These are phyloP conservation scores for Julus scanicus DNA, from an alignment of 2,888 invertebrate species.

Conservation along the genomic window DNA sequence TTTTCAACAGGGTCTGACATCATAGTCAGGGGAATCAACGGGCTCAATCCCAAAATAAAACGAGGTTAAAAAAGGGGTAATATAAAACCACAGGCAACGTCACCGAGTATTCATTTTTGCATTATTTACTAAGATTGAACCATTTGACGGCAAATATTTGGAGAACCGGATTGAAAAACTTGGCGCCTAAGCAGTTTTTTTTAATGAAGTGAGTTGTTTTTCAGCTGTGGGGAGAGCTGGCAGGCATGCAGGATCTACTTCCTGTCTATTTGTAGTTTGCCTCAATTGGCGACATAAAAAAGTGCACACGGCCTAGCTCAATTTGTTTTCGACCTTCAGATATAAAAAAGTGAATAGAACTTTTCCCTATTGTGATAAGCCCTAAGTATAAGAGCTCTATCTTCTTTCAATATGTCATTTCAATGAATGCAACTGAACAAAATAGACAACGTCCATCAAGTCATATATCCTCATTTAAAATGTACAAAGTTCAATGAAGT, in stretches of 20 bases:
- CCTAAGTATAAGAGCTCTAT: neutral
- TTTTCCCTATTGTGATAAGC: slow-evolving; percentile 14
- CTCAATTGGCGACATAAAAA: slow-evolving; percentile 1
- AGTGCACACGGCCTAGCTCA: slow-evolving; percentile 1
- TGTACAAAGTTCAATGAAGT: neutral
- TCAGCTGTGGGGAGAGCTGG: neutral
- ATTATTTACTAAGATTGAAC: neutral
- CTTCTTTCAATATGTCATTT: neutral
- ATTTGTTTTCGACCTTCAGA: neutral
- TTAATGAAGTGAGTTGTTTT: neutral
- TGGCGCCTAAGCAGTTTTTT: slow-evolving; percentile 6
- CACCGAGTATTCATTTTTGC: neutral
- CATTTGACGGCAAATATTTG: neutral
- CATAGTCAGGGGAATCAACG: neutral
- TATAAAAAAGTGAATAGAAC: neutral
- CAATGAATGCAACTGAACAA: neutral
- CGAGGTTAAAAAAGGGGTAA: neutral
- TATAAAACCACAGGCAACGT: neutral
- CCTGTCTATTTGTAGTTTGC: slow-evolving; percentile 33
- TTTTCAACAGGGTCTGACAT: slow-evolving; percentile 6
- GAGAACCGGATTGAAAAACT: slow-evolving; percentile 33
- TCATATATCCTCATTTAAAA: neutral
- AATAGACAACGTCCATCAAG: neutral
- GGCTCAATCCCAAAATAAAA: neutral
- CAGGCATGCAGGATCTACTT: slow-evolving; percentile 27